Base-by-base conservation (phyloP, 2,888 invertebrate species). In the Hemicrepidius hirtus region DNA sequence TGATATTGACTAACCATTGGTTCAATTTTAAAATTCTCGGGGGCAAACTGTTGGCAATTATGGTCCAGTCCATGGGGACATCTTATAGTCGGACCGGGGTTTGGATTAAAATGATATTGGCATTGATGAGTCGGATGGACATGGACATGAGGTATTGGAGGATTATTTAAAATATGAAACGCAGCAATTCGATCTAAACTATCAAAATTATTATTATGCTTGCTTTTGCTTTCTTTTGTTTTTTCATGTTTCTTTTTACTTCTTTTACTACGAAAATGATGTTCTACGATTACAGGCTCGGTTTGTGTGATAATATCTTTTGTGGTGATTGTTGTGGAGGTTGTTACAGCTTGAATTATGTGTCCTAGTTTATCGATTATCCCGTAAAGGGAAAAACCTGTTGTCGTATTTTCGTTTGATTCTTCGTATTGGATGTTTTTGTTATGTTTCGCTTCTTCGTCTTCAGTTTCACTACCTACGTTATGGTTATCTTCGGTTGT, bases 171-270 rank as follows among this genome's bases (percentile, higher is more conserved):
- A 21, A 82, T 76, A 32, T 82, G 80, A 55, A 80, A 83, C 0
- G 81, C 78, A 41, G 78, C 78, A 41, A 82, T 79, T 20, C 81
- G 73, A 44, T 82, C 82, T 12, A 83, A 66, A 1, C 80, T 78
- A 65, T 81, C 77, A 55, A 79, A 80, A 53, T 72, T 50, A 1
- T 79, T 78, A 65, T 81, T 76, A 55, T 79, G 80, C 49, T 72
- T 50, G 6, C 62, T 4, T 20, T 35, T 12, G 3, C 20, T 12
- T 7, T 12, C 7, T 12, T n/a, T 10, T 6, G 10, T 1, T 16
- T 4, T 16, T 12, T 21, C 7, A 3, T 3, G 9, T 12, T 35
- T 20, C 5, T 16, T 16, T 20, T 13, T 20, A 3, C 6, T 20
- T 41, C 6, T 20, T 41, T 41, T 44, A 24, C 7, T 1, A 4